These are phyloP conservation scores for Emberiza fucata DNA, from an alignment of 2,113 vertebrate genomes.

Conservation along the genomic window DNA sequence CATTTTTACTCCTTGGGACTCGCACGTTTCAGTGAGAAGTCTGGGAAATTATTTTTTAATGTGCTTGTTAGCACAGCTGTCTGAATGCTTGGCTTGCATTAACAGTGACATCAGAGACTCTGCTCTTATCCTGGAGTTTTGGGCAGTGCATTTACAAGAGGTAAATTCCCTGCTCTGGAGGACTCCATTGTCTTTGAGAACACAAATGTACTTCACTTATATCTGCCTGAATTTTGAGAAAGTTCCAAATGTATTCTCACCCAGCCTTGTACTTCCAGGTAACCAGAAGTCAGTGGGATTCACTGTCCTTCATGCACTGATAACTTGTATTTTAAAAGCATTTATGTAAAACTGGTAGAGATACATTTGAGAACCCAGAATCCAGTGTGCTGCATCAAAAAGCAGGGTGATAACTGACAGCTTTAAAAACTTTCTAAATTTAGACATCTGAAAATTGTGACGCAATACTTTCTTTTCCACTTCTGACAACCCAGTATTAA, in stretches of 20 bases:
- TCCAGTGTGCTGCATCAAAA: neutral
- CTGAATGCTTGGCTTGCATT: neutral
- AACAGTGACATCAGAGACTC: neutral
- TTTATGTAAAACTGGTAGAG: neutral
- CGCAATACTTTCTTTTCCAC: neutral
- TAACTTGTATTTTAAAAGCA: neutral
- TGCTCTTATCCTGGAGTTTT: neutral
- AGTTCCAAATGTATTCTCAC: neutral
- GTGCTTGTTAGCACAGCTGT: neutral
- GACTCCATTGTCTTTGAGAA: neutral
- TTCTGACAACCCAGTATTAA: neutral
- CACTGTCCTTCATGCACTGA: constrained; percentile 1
- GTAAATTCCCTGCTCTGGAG: neutral
- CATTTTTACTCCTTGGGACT: neutral
- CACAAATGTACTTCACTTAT: neutral
- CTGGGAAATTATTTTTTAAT: neutral
- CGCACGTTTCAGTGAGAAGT: neutral
- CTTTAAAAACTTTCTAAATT: neutral
- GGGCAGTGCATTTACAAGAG: neutral
- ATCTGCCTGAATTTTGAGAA: neutral
- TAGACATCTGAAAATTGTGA: neutral
- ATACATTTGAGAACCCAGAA: neutral
- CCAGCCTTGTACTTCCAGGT: neutral
- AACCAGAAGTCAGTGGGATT: neutral
- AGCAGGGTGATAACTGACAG: neutral